These are phyloP conservation scores for Cerastis rubricosa DNA, from an alignment of 2,888 invertebrate genomes.

Conservation along the genomic window DNA sequence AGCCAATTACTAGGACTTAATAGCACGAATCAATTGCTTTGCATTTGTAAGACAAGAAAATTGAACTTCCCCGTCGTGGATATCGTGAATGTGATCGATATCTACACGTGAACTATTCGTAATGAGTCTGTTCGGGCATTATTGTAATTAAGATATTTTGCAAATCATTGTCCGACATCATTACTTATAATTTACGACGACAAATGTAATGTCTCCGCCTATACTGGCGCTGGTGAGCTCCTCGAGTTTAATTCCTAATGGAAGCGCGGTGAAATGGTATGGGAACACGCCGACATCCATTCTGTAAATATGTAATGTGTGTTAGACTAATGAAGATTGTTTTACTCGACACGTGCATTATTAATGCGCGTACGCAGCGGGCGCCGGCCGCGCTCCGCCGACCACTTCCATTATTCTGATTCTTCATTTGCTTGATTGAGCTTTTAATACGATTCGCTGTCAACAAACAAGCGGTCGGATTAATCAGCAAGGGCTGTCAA, in stretches of 20 bases:
- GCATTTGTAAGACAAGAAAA: constrained; percentile 75
- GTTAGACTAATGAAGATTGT: constrained; percentile 90
- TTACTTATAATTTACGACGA: constrained; percentile 81
- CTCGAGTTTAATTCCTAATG: constrained; percentile 77
- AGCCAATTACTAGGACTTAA: constrained; percentile 79
- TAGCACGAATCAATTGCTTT: constrained; percentile 78
- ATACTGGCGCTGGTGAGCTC: constrained; percentile 63
- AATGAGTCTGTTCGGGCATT: constrained; percentile 72
- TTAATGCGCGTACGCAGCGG: constrained; percentile 90
- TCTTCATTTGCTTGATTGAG: constrained; percentile 91
- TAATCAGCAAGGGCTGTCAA: constrained; percentile 87
- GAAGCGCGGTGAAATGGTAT: constrained; percentile 75
- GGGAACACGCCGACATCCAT: constrained; percentile 70
- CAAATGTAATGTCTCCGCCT: constrained; percentile 66
- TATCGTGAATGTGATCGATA: constrained; percentile 70
- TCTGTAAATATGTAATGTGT: constrained; percentile 84
- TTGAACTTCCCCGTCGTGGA: constrained; percentile 63
- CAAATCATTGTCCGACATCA: constrained; percentile 84
- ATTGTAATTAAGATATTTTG: constrained; percentile 83
- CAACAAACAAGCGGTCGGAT: constrained; percentile 84
- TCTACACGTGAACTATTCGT: constrained; percentile 65
- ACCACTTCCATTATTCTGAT: constrained; percentile 89
- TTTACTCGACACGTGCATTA: constrained; percentile 87
- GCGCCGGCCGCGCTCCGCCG: constrained; percentile 70
- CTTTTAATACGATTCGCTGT: constrained; percentile 90